phyloP scores from a whole-genome alignment of 2,797 vertebrate species.

The Phyllotis vaccarum region DNA sequence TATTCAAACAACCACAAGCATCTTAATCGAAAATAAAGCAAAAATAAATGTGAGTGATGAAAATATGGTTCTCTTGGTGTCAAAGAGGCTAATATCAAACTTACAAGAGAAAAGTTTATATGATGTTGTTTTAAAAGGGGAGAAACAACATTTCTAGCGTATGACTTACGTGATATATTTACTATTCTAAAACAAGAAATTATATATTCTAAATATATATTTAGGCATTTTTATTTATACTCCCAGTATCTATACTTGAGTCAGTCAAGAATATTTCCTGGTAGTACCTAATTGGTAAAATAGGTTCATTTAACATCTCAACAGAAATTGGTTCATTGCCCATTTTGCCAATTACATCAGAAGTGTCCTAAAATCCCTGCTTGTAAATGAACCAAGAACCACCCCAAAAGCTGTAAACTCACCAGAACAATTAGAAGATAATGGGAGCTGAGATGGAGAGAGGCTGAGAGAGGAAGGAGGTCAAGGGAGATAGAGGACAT shows the following conservation, averaged over 20 bases:
- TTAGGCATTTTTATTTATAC: neutral
- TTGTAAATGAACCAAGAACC: neutral
- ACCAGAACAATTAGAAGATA: neutral
- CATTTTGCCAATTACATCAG: neutral
- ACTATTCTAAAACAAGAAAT: constrained; percentile 19
- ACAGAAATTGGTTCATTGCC: neutral
- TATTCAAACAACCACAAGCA: neutral
- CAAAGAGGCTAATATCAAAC: neutral
- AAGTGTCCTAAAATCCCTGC: neutral
- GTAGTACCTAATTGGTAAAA: neutral
- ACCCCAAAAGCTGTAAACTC: neutral
- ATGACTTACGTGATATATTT: neutral
- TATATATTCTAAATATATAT: neutral
- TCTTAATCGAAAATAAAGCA: constrained; percentile 45
- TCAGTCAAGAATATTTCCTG: neutral
- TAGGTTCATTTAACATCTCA: neutral
- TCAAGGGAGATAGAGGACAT: neutral
- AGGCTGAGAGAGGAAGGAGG: neutral
- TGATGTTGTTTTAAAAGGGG: neutral
- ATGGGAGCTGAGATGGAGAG: neutral
- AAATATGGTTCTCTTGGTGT: neutral
- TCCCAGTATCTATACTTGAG: neutral
- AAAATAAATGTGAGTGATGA: constrained; percentile 1
- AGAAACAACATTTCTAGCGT: neutral
- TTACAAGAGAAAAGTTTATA: neutral